Evolutionary conservation across 2,888 invertebrate species (phyloP), one percentile per base, ranked within the genome.

Genomic region (Seira ritae): DNA sequence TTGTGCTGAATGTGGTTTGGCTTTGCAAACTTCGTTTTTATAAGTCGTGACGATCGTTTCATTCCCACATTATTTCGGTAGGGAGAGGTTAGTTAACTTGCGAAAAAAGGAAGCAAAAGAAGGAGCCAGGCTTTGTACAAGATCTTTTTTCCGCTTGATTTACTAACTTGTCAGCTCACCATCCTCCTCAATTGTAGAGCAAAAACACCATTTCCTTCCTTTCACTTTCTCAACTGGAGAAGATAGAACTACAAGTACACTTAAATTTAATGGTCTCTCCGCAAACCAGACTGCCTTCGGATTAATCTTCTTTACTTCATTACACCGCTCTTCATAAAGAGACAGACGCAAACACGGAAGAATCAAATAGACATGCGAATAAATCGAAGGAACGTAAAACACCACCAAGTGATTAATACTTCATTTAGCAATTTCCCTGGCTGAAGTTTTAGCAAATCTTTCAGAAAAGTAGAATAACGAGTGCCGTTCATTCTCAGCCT

Each of bases 111-210:
- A 55, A 55, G 3, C 31, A 8, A 31, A 31, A 31, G 31, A 31
- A 31, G 31, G 31, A 31, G 8, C n/a, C n/a, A 31, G 2, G 31
- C 31, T 31, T 2, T 31, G 8, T 1, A n/a, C 55, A 55, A 12
- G 55, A 12, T 24, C 22, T 50, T 75, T 75, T 50, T 69, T 42
- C 60, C 60, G 62, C 37, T 55, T 69, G 76, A 76, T 69, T 69
- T 76, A 69, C 76, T 42, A 55, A 69, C 42, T 62, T 76, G 69
- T 60, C 76, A 20, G 55, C 31, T 31, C 31, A 31, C 31, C 12
- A 55, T 17, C n/a, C 55, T 55, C 55, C 55, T 55, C 55, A 55
- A 55, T 55, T 17, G n/a, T 55, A 12, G 3, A 55, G 15, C 15
- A 55, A 1, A 12, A 55, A 12, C 3, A 15, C 55, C 17, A 46